Conservation (phyloP, 2,797 vertebrate genomes). For the Cottoperca gobio region DNA sequence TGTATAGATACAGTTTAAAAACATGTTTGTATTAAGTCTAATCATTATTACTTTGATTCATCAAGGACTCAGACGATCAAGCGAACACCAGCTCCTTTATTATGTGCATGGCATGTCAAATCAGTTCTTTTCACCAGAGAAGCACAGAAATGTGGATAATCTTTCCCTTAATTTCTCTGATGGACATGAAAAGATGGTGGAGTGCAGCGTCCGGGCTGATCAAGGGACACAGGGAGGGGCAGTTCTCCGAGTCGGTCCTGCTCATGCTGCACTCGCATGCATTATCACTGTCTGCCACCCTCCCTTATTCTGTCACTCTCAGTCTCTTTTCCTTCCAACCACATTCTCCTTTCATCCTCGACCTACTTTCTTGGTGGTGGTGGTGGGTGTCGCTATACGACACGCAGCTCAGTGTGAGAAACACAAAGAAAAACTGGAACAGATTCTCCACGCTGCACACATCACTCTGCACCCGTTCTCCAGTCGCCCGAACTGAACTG, state of each 20-base stretch:
- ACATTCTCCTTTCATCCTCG: constrained; percentile 77
- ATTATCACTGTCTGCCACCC: constrained; percentile 70
- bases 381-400: constrained; percentile 70
- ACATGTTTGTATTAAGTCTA: too few relatives aligned
- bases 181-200: constrained; percentile 44
- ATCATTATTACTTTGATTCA: too few relatives aligned
- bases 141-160: constrained; percentile 20
- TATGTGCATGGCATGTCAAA: constrained; percentile 3
- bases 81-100: background rate
- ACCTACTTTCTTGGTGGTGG: constrained; percentile 71
- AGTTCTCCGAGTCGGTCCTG: constrained; percentile 34
- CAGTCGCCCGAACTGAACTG: constrained; percentile 44
- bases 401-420: constrained; percentile 62
- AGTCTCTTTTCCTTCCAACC: constrained; percentile 71
- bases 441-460: constrained; percentile 78
- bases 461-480: constrained; percentile 58
- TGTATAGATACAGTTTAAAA: background rate
- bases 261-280: constrained; percentile 58
- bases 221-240: constrained; percentile 36
- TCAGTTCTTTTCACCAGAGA: constrained; percentile 24
- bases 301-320: constrained; percentile 70
- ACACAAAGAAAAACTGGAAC: constrained; percentile 80
- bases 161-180: background rate
- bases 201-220: constrained; percentile 43
- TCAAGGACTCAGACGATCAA: too few relatives aligned